Evolutionary conservation across 1,140 invertebrate genomes (phyloP).

Genomic region (Meloidogyne chitwoodi): DNA sequence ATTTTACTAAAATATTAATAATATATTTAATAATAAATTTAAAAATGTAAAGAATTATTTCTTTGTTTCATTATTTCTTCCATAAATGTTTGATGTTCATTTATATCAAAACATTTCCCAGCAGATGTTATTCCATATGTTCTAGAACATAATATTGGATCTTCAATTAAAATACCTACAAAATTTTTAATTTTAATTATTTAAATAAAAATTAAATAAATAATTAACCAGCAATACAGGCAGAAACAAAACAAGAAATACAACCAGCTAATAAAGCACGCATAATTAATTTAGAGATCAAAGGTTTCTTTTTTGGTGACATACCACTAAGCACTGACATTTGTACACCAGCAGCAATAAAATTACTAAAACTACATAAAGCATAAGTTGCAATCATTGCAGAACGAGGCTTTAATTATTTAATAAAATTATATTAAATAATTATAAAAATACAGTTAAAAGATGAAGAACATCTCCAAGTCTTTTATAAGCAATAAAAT

Average conservation of each 20-base stretch:
- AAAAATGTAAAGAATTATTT: not conserved
- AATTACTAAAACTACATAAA: slow-evolving; percentile 89
- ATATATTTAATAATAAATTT: not conserved
- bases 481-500: slow-evolving; percentile 78
- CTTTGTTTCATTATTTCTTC: slow-evolving; percentile 1
- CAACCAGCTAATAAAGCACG: slow-evolving; percentile 41
- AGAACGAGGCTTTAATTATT: slow-evolving; percentile 62
- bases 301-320: slow-evolving; percentile 42
- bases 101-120: slow-evolving; percentile 16
- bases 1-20: too few relatives aligned
- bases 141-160: slow-evolving; percentile 1
- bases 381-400: slow-evolving; percentile 80
- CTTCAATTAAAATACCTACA: slow-evolving; percentile 15
- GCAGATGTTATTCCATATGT: not conserved
- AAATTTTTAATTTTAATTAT: not conserved
- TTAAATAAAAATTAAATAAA: slow-evolving; percentile 1
- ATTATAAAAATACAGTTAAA: not conserved
- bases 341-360: slow-evolving; percentile 79
- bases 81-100: slow-evolving; percentile 16
- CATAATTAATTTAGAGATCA: slow-evolving; percentile 41
- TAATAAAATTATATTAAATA: not conserved
- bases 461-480: slow-evolving; percentile 62
- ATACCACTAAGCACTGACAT: slow-evolving; percentile 65
- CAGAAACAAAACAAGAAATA: slow-evolving; percentile 49
- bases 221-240: slow-evolving; percentile 43